phyloP scores from a whole-genome alignment of 2,888 invertebrate genomes.

The Axea sp. region DNA sequence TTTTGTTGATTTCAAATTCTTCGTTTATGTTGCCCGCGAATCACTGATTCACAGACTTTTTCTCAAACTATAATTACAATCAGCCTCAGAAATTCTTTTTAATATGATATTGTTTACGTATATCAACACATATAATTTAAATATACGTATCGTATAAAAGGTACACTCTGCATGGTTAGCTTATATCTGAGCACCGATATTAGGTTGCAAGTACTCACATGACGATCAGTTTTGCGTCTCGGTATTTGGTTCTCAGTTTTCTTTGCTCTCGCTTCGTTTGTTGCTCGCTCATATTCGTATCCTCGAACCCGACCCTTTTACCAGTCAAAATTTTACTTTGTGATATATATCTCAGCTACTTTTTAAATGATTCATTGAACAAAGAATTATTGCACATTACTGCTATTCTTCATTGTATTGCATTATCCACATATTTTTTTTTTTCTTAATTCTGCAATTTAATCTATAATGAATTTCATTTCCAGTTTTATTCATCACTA shows the following conservation, averaged over 20 bases:
- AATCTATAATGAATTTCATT: too few species aligned
- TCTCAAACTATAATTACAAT: slow-evolving; percentile 47
- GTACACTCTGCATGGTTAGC: slow-evolving; percentile 63
- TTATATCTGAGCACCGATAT: slow-evolving; percentile 62
- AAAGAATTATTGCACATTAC: slow-evolving; percentile 14
- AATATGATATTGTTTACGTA: slow-evolving; percentile 58
- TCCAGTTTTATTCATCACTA: too few species aligned
- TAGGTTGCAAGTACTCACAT: slow-evolving; percentile 65
- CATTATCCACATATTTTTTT: too few species aligned
- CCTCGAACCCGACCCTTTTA: slow-evolving; percentile 51
- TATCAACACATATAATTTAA: slow-evolving; percentile 50
- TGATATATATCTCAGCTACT: slow-evolving; percentile 34
- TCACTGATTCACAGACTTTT: slow-evolving; percentile 30
- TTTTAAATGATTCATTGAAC: slow-evolving; percentile 40
- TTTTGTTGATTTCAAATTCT: slow-evolving; percentile 29
- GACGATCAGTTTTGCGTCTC: slow-evolving; percentile 66
- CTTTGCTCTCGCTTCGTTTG: slow-evolving; percentile 63
- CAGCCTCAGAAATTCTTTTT: slow-evolving; percentile 49
- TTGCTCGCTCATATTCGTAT: slow-evolving; percentile 58
- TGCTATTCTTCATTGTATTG: not conserved
- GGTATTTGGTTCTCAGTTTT: slow-evolving; percentile 64
- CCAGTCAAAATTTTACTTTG: slow-evolving; percentile 56
- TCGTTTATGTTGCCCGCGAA: slow-evolving; percentile 6
- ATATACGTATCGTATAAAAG: slow-evolving; percentile 59
- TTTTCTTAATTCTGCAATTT: too few species aligned